Evolutionary conservation across 1,140 invertebrate genomes (phyloP).

Genomic region (Archivesica marissinica): DNA sequence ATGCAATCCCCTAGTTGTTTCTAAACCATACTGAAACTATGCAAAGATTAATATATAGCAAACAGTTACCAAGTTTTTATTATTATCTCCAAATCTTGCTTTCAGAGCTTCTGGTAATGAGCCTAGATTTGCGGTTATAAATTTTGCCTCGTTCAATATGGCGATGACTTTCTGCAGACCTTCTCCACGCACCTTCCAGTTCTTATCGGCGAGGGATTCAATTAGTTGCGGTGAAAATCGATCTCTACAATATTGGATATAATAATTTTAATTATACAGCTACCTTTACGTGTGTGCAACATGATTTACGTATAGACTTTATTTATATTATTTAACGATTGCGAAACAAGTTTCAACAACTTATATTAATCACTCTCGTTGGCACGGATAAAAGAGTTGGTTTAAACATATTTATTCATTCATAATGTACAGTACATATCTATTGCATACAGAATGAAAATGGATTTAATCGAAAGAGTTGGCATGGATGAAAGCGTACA

Average conservation of each 20-base stretch:
- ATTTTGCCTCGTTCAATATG: conserved; percentile 89
- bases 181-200: conserved; percentile 96
- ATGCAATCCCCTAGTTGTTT: neutral
- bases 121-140: conserved; percentile 92
- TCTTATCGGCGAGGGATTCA: conserved; percentile 94
- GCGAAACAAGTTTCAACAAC: too few relatives aligned
- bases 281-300: too few relatives aligned
- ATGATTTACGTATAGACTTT: too few relatives aligned
- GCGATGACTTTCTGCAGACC: conserved; percentile 91
- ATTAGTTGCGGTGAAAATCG: conserved; percentile 93
- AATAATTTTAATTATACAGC: too few relatives aligned
- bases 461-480: too few relatives aligned
- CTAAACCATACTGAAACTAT: neutral
- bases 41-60: conserved; percentile 45
- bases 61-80: conserved; percentile 93
- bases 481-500: too few relatives aligned
- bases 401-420: too few relatives aligned
- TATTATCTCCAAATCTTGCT: conserved; percentile 92
- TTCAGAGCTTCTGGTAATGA: conserved; percentile 92
- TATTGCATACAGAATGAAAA: too few relatives aligned
- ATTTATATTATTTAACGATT: too few relatives aligned
- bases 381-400: too few relatives aligned
- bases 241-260: conserved; percentile 84
- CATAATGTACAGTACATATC: too few relatives aligned
- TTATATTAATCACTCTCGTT: too few relatives aligned